Percentiles rank a stretch among this genome's conserved stretches.
These are phyloP conservation scores for Pseudococcus longispinus DNA, from an alignment of 2,888 invertebrate species.

Conservation along the genomic window DNA sequence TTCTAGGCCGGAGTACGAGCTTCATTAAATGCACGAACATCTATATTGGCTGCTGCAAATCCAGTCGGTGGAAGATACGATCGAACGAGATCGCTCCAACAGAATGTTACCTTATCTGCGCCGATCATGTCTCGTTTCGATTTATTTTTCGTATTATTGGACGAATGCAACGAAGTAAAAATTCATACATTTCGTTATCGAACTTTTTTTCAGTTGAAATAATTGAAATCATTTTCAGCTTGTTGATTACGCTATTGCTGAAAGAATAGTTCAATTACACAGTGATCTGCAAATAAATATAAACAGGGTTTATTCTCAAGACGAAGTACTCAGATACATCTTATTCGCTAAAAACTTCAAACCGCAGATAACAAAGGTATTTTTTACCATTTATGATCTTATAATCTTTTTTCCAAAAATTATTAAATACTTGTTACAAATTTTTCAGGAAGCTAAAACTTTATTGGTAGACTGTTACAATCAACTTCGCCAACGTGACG, in stretches of 20 bases:
- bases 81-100: conserved; percentile 88
- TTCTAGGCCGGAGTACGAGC: conserved; percentile 91
- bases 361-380: conserved; percentile 79
- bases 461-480: conserved; percentile 89
- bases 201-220: background rate
- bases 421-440: background rate
- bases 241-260: conserved; percentile 95
- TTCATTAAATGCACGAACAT: conserved; percentile 95
- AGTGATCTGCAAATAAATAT: conserved; percentile 81
- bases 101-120: conserved; percentile 90
- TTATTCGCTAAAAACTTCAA: conserved; percentile 95
- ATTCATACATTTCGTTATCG: background rate
- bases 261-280: conserved; percentile 94
- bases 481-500: conserved; percentile 83
- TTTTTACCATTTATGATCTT: background rate
- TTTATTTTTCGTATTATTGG: conserved; percentile 96
- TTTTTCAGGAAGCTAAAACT: conserved; percentile 75
- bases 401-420: background rate
- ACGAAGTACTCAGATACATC: conserved; percentile 94
- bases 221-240: conserved; percentile 66
- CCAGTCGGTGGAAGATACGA: conserved; percentile 98
- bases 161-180: conserved; percentile 87
- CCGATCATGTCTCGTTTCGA: conserved; percentile 99
- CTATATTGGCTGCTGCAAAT: conserved; percentile 97
- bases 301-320: conserved; percentile 82